Percentiles rank a stretch among this genome's conserved stretches.
phyloP scores from a whole-genome alignment of 2,113 vertebrate genomes.

The Carollia perspicillata region DNA sequence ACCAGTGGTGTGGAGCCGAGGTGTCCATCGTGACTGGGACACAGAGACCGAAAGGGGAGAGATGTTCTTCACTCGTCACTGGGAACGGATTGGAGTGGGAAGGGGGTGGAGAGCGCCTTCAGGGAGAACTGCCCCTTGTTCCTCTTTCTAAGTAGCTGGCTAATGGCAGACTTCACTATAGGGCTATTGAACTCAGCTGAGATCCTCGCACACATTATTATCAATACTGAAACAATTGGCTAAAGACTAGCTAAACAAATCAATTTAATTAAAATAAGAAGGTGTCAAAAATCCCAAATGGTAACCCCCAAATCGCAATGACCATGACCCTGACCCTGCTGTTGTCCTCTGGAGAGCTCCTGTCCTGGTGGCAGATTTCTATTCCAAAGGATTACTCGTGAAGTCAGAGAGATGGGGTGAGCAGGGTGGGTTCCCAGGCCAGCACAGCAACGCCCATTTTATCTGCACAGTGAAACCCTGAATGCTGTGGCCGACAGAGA shows the following conservation, averaged over 20 bases:
- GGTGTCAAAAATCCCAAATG: not conserved
- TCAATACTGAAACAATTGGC: not conserved
- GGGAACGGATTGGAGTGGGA: not conserved
- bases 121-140: not conserved
- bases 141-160: not conserved
- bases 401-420: not conserved
- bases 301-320: not conserved
- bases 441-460: not conserved
- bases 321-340: no score
- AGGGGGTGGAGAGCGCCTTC: not conserved
- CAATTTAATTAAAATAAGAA: not conserved
- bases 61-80: not conserved
- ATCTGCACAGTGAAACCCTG: not conserved
- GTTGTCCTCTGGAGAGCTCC: not conserved
- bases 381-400: not conserved
- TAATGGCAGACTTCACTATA: not conserved
- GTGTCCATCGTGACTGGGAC: not conserved
- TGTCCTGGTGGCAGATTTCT: not conserved
- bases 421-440: not conserved
- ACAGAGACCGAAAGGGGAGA: not conserved
- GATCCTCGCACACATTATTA: not conserved
- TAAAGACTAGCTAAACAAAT: not conserved
- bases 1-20: not conserved
- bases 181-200: not conserved
- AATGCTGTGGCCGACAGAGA: not conserved